Evolutionary conservation across 2,113 vertebrate species (phyloP), one percentile per base, ranked within the genome.

Genomic region (Perccottus glenii): DNA sequence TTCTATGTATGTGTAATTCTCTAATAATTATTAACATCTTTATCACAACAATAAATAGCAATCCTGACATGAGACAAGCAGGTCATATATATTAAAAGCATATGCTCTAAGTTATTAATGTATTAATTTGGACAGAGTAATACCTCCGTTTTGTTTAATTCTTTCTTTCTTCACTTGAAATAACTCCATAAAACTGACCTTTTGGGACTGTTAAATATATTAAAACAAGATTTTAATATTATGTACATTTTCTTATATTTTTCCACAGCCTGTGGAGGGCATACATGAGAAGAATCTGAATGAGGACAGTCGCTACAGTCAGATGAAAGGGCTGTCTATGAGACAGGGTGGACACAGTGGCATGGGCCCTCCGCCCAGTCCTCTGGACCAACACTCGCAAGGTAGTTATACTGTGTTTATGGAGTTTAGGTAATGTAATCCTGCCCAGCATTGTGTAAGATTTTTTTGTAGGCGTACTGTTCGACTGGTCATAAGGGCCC

Each of bases 301-400:
- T 0, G 96, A 98, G 0, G 97, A 98, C 12, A 91, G 94, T 0
- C 96, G 96, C 47, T 98, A 95, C 46, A 82, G 88, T 68, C 96
- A 98, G 92, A 95, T 98, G 94, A 99, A 98, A 77, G 94, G 93
- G 0, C 91, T 98, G 91, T 88, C 93, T 0, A 91, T 98, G 94
- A 90, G 96, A 49, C 89, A 94, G 0, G 94, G 94, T 0, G 91
- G 86, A 0, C 96, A 96, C 12, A 88, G 92, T 0, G 97, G 96
- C 0, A 98, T 98, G 97, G 96, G 94, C 0, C 96, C 96, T 0
- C 96, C 97, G 0, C 96, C 95, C 0, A 98, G 97, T 90, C 97
- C 97, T 36, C 95, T 99, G 90, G 97, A 99, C 73, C 97, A 98
- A 75, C 96, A 99, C 81, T 98, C 97, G 0, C 97, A 99, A 95